Conservation (phyloP, 1,140 invertebrate genomes). For the Bacillus rossius region DNA sequence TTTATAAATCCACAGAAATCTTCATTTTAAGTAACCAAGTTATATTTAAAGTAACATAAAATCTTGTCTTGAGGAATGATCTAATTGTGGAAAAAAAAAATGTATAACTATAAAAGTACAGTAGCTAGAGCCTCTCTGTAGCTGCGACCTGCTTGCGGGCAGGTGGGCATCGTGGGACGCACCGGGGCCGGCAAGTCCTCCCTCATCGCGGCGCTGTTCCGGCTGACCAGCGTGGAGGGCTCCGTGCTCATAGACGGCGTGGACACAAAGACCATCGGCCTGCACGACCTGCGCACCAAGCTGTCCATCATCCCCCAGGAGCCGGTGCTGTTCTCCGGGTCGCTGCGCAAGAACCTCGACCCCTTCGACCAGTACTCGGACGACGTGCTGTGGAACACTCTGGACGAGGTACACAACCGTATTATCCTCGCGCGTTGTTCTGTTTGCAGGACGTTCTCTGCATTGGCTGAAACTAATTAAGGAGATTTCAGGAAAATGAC, state of each 20-base stretch:
- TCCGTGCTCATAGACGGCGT: constrained; percentile 55
- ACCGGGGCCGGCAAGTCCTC: constrained; percentile 54
- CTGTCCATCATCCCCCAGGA: constrained; percentile 67
- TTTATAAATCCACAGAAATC: no score
- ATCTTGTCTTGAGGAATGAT: no score
- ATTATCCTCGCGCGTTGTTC: constrained; percentile 46
- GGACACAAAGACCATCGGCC: constrained; percentile 47
- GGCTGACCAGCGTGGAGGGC: constrained; percentile 32
- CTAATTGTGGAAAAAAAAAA: no score
- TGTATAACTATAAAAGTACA: no score
- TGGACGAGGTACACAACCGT: constrained; percentile 65
- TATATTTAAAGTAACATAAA: no score
- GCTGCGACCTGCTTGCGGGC: no score
- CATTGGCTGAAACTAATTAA: constrained; percentile 59
- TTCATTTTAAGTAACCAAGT: no score
- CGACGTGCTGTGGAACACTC: constrained; percentile 41
- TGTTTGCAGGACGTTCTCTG: constrained; percentile 67
- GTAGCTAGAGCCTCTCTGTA: no score
- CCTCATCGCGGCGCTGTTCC: constrained; percentile 44
- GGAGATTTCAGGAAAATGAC: constrained; percentile 60
- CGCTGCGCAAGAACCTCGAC: constrained; percentile 64
- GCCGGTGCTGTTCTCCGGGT: constrained; percentile 64
- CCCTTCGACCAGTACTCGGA: constrained; percentile 60
- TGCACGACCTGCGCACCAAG: constrained; percentile 52
- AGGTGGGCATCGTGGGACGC: constrained; percentile 49